These are phyloP conservation scores for Macropodus opercularis DNA, from an alignment of 2,797 vertebrate species.

Conservation along the genomic window DNA sequence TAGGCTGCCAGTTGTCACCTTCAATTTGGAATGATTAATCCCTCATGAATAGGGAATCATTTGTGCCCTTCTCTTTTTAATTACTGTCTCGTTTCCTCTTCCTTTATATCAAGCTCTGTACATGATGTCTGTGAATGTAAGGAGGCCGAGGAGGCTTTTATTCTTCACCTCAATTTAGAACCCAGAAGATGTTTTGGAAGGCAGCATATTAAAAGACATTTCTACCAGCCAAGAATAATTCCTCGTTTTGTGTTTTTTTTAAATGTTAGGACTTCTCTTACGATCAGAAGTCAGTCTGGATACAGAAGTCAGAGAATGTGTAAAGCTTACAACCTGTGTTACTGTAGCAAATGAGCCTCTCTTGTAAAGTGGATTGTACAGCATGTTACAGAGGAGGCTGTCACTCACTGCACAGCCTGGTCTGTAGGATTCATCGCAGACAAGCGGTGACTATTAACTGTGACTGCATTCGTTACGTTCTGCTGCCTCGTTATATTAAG, in stretches of 20 bases:
- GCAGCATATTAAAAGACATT: constrained; percentile 2
- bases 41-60: constrained; percentile 51
- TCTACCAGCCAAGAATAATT: background rate
- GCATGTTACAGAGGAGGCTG: constrained; percentile 6
- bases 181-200: constrained; percentile 2
- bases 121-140: constrained; percentile 28
- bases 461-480: constrained; percentile 42
- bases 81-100: constrained; percentile 33
- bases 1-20: constrained; percentile 71
- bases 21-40: constrained; percentile 61
- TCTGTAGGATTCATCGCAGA: constrained; percentile 40
- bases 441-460: constrained; percentile 30
- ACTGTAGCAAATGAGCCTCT: constrained; percentile 1
- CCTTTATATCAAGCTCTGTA: background rate
- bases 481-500: constrained; percentile 51
- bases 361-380: constrained; percentile 20
- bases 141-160: constrained; percentile 18
- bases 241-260: background rate
- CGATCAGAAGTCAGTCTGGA: background rate
- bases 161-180: constrained; percentile 39
- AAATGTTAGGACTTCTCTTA: constrained; percentile 4
- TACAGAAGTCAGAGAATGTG: background rate
- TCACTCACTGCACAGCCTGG: constrained; percentile 19
- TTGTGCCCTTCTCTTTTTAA: constrained; percentile 54
- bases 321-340: background rate